Evolutionary conservation across 2,888 invertebrate species (phyloP).

Genomic region (Drosophila pseudotalamancana): DNA sequence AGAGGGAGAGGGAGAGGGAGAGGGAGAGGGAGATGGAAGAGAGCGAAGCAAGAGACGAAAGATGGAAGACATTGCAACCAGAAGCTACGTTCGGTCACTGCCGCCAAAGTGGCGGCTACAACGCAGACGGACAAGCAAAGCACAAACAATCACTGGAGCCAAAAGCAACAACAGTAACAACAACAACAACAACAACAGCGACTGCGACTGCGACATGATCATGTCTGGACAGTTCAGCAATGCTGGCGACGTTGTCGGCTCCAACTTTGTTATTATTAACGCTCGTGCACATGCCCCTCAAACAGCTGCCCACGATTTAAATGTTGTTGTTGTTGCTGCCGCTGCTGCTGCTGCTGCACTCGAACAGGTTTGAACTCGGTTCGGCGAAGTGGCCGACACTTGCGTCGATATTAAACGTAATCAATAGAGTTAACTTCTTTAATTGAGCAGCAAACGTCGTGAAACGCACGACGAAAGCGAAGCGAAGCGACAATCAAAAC

Average conservation of each 20-base stretch:
- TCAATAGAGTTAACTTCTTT: slow-evolving; percentile 76
- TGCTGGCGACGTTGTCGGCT: slow-evolving; percentile 75
- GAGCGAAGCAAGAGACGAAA: slow-evolving; percentile 3
- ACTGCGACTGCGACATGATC: slow-evolving; percentile 64
- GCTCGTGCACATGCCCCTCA: slow-evolving; percentile 65
- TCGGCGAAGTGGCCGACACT: slow-evolving; percentile 22
- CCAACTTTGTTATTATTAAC: slow-evolving; percentile 75
- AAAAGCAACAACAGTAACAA: slow-evolving; percentile 40
- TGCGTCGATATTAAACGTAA: slow-evolving; percentile 71
- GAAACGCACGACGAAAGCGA: slow-evolving; percentile 48
- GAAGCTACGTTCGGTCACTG: slow-evolving; percentile 68
- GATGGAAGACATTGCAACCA: slow-evolving; percentile 61
- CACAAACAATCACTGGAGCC: slow-evolving; percentile 60
- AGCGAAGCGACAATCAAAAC: slow-evolving; percentile 73
- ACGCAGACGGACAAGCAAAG: slow-evolving; percentile 55
- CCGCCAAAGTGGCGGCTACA: slow-evolving; percentile 78
- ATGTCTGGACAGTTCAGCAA: slow-evolving; percentile 72
- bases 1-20: slow-evolving; percentile 4
- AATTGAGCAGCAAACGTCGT: slow-evolving; percentile 61
- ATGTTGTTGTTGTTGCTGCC: slow-evolving; percentile 26
- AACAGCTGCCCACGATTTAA: slow-evolving; percentile 53
- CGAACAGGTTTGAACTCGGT: slow-evolving; percentile 70
- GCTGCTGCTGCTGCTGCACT: slow-evolving; percentile 21
- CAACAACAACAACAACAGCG: slow-evolving; percentile 28
- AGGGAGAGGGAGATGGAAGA: slow-evolving; percentile 3